Conservation (phyloP, 1,140 invertebrate genomes). For the Zaprionus vittiger region DNA sequence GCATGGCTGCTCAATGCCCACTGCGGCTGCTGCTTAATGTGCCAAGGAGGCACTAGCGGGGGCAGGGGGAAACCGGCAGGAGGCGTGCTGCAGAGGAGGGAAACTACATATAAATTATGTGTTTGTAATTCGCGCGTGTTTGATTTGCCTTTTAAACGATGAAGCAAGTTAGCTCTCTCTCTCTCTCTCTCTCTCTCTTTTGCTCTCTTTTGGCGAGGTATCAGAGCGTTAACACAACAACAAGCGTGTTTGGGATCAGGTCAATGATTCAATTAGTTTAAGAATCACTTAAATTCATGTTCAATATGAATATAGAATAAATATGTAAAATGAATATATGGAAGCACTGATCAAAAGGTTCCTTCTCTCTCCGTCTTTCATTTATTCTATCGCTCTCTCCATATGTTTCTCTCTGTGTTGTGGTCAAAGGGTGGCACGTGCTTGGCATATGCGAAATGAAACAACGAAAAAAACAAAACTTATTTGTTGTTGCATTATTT, state of each 20-base stretch:
- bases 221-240: background rate
- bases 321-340: background rate
- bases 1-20: constrained; percentile 39
- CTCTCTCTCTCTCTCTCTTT: background rate
- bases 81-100: background rate
- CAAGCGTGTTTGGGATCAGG: constrained; percentile 17
- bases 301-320: background rate
- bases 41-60: background rate
- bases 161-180: background rate
- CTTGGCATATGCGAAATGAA: background rate
- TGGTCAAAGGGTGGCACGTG: constrained; percentile 4
- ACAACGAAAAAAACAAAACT: background rate
- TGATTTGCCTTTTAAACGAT: constrained; percentile 56
- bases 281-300: constrained; percentile 11
- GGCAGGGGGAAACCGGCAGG: background rate
- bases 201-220: background rate
- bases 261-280: constrained; percentile 26
- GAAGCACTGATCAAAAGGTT: background rate
- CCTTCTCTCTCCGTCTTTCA: background rate
- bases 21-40: constrained; percentile 20
- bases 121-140: constrained; percentile 55
- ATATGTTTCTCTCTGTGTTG: background rate
- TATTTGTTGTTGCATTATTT: background rate
- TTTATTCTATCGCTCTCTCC: background rate
- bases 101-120: constrained; percentile 64